Conservation (phyloP, 2,113 vertebrate genomes). For the Cercocebus atys region DNA sequence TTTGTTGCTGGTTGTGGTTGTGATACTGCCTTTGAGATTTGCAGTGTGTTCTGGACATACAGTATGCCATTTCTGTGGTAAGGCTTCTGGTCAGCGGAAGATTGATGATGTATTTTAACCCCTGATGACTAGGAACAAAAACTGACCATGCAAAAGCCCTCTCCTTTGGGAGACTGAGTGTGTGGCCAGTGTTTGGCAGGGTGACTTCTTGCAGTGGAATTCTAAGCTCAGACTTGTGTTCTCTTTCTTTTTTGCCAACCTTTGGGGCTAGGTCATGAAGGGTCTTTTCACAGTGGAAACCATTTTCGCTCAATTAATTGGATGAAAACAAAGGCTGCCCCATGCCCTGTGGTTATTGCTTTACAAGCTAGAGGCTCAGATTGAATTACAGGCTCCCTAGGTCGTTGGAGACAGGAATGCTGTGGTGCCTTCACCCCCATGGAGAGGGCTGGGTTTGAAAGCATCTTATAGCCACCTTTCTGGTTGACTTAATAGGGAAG, state of each 20-base stretch:
- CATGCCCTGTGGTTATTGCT: slow-evolving; percentile 41
- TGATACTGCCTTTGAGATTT: not conserved
- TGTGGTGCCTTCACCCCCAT: not conserved
- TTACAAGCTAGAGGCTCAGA: not conserved
- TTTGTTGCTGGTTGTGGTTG: not conserved
- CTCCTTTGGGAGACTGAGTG: not conserved
- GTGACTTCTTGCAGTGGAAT: not conserved
- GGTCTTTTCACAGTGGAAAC: slow-evolving; percentile 51
- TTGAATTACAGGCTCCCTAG: not conserved
- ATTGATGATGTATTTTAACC: not conserved
- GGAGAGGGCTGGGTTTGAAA: not conserved
- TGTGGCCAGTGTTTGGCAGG: not conserved
- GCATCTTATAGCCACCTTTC: slow-evolving; percentile 22
- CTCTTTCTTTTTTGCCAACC: not conserved
- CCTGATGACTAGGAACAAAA: not conserved
- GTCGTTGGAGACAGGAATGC: not conserved
- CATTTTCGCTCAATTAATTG: slow-evolving; percentile 50
- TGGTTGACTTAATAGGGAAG: slow-evolving; percentile 32
- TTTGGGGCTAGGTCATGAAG: slow-evolving; percentile 32
- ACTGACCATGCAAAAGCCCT: not conserved
- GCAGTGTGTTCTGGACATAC: not conserved
- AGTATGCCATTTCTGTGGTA: not conserved
- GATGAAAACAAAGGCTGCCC: slow-evolving; percentile 58
- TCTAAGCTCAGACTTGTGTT: not conserved
- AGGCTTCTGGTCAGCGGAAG: not conserved